Conservation (phyloP, 2,113 vertebrate genomes). For the Ageneiosus marmoratus region DNA sequence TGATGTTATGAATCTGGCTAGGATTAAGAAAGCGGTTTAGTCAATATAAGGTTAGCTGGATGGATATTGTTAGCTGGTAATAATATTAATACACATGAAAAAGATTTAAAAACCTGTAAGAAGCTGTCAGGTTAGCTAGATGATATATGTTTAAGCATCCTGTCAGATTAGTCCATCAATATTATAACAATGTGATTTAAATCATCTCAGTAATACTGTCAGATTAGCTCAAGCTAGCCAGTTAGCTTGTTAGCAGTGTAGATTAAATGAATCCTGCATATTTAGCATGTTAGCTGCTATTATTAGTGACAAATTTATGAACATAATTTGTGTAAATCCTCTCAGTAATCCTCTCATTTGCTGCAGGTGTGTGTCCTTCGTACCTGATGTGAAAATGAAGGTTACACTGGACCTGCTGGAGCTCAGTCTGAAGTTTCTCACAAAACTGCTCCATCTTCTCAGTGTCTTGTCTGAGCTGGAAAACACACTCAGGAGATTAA, state of each 20-base stretch:
- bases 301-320: neutral
- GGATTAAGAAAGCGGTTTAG: too few species aligned
- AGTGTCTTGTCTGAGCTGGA: neutral
- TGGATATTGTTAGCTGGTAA: too few species aligned
- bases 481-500: neutral
- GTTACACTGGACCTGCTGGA: neutral
- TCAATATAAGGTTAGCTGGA: too few species aligned
- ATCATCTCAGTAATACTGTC: neutral
- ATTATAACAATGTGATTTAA: too few species aligned
- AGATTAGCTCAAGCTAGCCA: neutral
- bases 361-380: neutral
- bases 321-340: neutral
- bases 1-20: too few species aligned
- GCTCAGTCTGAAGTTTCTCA: neutral
- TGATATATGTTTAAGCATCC: neutral
- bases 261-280: too few species aligned
- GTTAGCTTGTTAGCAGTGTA: too few species aligned
- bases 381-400: neutral
- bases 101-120: too few species aligned
- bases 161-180: neutral
- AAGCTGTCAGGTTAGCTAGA: too few species aligned
- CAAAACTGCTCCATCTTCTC: neutral
- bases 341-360: too few species aligned
- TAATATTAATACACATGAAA: too few species aligned
- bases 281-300: neutral